These are phyloP conservation scores for Girardinichthys multiradiatus DNA, from an alignment of 2,113 vertebrate species.

Conservation along the genomic window DNA sequence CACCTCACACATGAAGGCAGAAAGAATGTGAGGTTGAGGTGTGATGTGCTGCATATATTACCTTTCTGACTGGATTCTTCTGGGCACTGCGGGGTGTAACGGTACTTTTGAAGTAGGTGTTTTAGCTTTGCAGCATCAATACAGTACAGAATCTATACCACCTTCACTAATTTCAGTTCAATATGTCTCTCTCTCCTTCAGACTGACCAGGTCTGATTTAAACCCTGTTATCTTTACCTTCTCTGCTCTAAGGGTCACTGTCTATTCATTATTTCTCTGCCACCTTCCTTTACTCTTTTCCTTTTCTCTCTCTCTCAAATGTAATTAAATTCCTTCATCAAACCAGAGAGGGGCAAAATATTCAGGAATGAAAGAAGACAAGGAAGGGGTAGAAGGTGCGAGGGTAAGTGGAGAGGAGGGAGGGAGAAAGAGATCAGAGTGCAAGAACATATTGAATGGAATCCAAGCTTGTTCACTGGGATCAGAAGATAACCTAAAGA, in stretches of 20 bases:
- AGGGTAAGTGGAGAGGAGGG: conserved; percentile 21
- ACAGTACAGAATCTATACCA: conserved; percentile 30
- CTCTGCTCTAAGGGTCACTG: conserved; percentile 56
- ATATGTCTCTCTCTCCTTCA: conserved; percentile 44
- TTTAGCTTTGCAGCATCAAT: conserved; percentile 29
- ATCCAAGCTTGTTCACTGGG: conserved; percentile 57
- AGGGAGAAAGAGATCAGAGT: conserved; percentile 48
- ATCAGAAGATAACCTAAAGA: conserved; percentile 67
- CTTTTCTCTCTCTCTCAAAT: conserved; percentile 44
- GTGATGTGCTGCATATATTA: conserved; percentile 23
- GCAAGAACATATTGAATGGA: conserved; percentile 57
- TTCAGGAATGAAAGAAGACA: conserved; percentile 39
- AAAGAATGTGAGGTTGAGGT: conserved; percentile 10
- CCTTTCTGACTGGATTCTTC: conserved; percentile 22
- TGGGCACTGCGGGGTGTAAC: conserved; percentile 11
- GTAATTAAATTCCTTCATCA: conserved; percentile 78
- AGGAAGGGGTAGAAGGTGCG: conserved; percentile 1
- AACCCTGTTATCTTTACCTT: conserved; percentile 66
- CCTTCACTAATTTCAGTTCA: conserved; percentile 40
- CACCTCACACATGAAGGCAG: conserved; percentile 2
- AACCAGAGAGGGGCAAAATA: conserved; percentile 57
- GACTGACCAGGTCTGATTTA: conserved; percentile 61
- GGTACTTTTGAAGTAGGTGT: conserved; percentile 25
- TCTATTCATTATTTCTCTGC: conserved; percentile 57
- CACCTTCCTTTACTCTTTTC: conserved; percentile 39